These are phyloP conservation scores for Lasiurus cinereus DNA, from an alignment of 2,113 vertebrate genomes.

Conservation along the genomic window DNA sequence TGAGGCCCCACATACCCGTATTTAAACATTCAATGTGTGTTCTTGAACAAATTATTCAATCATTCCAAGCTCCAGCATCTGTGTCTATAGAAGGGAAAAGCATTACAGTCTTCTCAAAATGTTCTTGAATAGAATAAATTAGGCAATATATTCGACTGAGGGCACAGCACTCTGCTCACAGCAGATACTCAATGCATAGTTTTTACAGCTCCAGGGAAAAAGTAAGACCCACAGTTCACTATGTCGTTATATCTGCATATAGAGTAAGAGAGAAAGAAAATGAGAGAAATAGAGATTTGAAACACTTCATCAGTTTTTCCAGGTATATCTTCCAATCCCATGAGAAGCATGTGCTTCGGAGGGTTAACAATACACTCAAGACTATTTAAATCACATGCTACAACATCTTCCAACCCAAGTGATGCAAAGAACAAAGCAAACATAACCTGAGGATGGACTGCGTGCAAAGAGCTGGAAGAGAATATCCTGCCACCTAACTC, in stretches of 20 bases:
- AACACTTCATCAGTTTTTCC: neutral
- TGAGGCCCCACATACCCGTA: neutral
- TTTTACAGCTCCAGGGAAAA: neutral
- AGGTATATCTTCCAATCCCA: neutral
- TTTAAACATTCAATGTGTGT: constrained; percentile 34
- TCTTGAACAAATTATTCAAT: constrained; percentile 39
- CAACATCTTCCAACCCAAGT: neutral
- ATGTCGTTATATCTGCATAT: neutral
- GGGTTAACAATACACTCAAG: neutral
- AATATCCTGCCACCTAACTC: neutral
- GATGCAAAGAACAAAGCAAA: neutral
- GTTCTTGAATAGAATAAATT: neutral
- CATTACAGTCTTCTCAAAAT: neutral
- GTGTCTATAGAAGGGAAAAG: neutral
- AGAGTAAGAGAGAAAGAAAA: neutral
- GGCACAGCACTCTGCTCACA: neutral
- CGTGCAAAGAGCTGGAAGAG: neutral
- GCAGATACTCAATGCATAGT: neutral
- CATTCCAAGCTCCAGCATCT: neutral
- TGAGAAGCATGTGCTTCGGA: neutral
- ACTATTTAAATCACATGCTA: neutral
- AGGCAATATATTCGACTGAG: neutral
- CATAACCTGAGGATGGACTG: neutral
- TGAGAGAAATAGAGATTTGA: neutral
- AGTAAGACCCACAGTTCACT: neutral